Percentiles rank a stretch among this genome's conserved stretches.
These are phyloP conservation scores for Cyphomyrmex costatus DNA, from an alignment of 1,140 invertebrate genomes.

Conservation along the genomic window DNA sequence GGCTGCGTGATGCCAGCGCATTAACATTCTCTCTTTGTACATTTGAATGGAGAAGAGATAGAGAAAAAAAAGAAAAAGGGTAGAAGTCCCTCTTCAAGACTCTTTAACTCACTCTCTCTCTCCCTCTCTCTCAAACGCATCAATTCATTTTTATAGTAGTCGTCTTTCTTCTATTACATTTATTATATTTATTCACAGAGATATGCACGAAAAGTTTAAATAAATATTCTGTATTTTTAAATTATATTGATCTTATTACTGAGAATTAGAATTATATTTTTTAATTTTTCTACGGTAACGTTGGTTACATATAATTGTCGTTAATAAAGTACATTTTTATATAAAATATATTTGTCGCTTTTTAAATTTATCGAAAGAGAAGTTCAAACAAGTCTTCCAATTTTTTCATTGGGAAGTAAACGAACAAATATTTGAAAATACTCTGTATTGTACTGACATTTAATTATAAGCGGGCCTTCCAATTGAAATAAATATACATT, in stretches of 20 bases:
- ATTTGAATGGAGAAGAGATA: not conserved
- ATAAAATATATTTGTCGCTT: not conserved
- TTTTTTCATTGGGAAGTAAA: not conserved
- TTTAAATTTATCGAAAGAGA: not conserved
- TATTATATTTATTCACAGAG: not conserved
- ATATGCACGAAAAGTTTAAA: not conserved
- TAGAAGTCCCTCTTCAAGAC: not conserved
- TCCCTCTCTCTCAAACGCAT: not conserved
- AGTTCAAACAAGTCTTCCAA: not conserved
- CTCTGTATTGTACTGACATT: not conserved
- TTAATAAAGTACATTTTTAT: not conserved
- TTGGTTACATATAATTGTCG: not conserved
- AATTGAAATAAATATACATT: conserved; percentile 23
- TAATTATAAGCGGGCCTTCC: conserved; percentile 13
- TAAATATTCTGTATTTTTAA: not conserved
- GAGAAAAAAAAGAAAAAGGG: not conserved
- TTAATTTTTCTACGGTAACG: not conserved
- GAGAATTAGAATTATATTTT: not conserved
- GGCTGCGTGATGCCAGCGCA: conserved; percentile 22
- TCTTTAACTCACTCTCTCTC: too few species aligned
- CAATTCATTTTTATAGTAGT: not conserved
- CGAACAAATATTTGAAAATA: not conserved
- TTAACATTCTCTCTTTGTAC: conserved; percentile 36
- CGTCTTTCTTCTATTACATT: not conserved
- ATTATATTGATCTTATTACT: conserved; percentile 11